Percentiles rank a stretch among this genome's conserved stretches.
Evolutionary conservation across 2,797 vertebrate genomes (phyloP).

Genomic region (Rhodeus uyekii): DNA sequence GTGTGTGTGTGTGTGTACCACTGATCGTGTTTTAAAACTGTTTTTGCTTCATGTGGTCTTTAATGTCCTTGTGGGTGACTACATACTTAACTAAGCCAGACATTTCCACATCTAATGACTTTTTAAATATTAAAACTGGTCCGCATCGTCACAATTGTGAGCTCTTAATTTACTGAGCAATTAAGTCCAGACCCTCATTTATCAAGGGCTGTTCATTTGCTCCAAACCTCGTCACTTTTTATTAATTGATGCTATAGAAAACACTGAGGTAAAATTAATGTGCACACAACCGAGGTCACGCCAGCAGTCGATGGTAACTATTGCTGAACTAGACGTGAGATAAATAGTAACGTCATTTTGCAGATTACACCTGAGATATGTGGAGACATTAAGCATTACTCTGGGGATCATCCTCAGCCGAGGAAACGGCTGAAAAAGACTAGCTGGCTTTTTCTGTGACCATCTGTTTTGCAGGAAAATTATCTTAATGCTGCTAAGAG

Average conservation of each 20-base stretch:
- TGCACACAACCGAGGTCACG: constrained; percentile 88
- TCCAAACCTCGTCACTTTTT: constrained; percentile 95
- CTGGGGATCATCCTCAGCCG: constrained; percentile 74
- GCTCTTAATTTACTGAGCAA: constrained; percentile 99
- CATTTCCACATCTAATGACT: constrained; percentile 92
- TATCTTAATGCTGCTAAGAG: constrained; percentile 67
- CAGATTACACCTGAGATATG: constrained; percentile 79
- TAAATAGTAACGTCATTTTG: constrained; percentile 83
- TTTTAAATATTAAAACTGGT: constrained; percentile 99
- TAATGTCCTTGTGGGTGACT: constrained; percentile 67
- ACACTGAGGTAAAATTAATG: constrained; percentile 94
- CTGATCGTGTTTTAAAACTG: constrained; percentile 3
- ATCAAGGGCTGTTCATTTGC: constrained; percentile 94
- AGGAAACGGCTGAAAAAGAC: constrained; percentile 57
- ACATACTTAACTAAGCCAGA: constrained; percentile 83
- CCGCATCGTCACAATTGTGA: constrained; percentile 90
- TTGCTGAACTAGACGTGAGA: constrained; percentile 80
- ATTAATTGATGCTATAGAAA: constrained; percentile 94
- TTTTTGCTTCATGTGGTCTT: constrained; percentile 63
- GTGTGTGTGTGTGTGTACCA: not conserved
- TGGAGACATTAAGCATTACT: constrained; percentile 74
- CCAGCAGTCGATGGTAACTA: constrained; percentile 77
- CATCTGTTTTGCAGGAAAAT: constrained; percentile 80
- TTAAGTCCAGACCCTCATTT: constrained; percentile 97
- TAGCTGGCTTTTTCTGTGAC: constrained; percentile 75